Evolutionary conservation across 2,888 invertebrate species (phyloP).

Genomic region (Andrena chrysosceles): DNA sequence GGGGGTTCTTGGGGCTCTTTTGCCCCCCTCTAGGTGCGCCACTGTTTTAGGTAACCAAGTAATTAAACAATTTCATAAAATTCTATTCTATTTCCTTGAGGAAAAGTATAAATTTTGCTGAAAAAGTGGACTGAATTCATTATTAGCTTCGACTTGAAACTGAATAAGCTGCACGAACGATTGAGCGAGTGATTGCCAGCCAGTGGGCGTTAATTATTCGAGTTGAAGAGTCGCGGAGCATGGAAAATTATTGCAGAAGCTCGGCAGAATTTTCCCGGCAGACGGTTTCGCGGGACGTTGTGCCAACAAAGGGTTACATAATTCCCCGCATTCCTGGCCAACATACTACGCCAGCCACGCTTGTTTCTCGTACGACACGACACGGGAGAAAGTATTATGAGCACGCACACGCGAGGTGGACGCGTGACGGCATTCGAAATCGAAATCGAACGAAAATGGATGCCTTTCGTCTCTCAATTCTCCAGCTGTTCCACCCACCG

Average conservation of each 20-base stretch:
- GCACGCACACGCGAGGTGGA: conserved; percentile 13
- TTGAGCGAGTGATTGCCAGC: background rate
- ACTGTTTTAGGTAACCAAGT: too few species aligned
- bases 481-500: background rate
- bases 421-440: conserved; percentile 19
- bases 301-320: conserved; percentile 79
- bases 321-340: conserved; percentile 75
- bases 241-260: conserved; percentile 35
- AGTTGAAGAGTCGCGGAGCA: conserved; percentile 26
- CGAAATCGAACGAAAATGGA: conserved; percentile 10
- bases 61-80: too few species aligned
- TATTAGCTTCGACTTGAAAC: too few species aligned
- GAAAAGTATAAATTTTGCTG: too few species aligned
- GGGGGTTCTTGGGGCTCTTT: too few species aligned
- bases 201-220: background rate
- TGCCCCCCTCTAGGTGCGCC: too few species aligned
- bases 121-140: too few species aligned
- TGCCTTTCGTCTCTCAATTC: background rate
- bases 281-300: conserved; percentile 56
- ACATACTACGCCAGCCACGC: conserved; percentile 58
- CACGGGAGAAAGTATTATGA: conserved; percentile 71
- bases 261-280: conserved; percentile 48
- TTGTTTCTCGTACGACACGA: conserved; percentile 62
- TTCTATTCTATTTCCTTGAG: too few species aligned
- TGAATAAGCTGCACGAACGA: too few species aligned